phyloP scores from a whole-genome alignment of 2,888 invertebrate genomes.

The Osmoderma eremita region DNA sequence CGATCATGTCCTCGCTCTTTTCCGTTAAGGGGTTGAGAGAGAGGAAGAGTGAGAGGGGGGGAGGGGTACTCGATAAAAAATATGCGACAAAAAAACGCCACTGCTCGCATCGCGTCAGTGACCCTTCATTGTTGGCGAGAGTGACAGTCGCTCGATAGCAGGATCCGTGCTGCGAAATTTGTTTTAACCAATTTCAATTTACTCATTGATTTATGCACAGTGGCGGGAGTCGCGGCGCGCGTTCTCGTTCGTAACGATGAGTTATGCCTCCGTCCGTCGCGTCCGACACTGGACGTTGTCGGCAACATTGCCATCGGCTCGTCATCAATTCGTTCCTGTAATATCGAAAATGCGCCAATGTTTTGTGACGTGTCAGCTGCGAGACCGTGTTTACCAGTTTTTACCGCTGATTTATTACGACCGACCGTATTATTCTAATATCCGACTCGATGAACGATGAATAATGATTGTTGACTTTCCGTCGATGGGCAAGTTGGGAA shows the following conservation, averaged over 20 bases:
- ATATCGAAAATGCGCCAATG: conserved; percentile 30
- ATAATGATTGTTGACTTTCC: conserved; percentile 2
- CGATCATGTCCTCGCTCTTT: no score
- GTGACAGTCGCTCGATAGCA: not conserved
- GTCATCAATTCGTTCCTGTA: conserved; percentile 24
- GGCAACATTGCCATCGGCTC: not conserved
- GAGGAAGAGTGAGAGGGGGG: no score
- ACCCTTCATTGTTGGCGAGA: not conserved
- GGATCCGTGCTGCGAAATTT: not conserved
- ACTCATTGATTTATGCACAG: conserved; percentile 33
- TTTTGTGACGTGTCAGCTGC: not conserved
- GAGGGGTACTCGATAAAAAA: no score
- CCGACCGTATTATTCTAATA: conserved; percentile 32
- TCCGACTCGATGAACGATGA: conserved; percentile 22
- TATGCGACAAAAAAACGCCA: no score
- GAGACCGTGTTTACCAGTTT: conserved; percentile 7
- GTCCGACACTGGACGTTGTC: no score
- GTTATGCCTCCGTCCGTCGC: conserved; percentile 16
- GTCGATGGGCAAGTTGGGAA: no score
- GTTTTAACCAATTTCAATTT: conserved; percentile 31
- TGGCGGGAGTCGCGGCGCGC: not conserved
- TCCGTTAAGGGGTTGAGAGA: no score
- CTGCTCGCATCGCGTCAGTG: no score
- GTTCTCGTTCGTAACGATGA: conserved; percentile 12
- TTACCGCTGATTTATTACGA: conserved; percentile 22